These are phyloP conservation scores for Linyphia triangularis DNA, from an alignment of 2,888 invertebrate species.

Conservation along the genomic window DNA sequence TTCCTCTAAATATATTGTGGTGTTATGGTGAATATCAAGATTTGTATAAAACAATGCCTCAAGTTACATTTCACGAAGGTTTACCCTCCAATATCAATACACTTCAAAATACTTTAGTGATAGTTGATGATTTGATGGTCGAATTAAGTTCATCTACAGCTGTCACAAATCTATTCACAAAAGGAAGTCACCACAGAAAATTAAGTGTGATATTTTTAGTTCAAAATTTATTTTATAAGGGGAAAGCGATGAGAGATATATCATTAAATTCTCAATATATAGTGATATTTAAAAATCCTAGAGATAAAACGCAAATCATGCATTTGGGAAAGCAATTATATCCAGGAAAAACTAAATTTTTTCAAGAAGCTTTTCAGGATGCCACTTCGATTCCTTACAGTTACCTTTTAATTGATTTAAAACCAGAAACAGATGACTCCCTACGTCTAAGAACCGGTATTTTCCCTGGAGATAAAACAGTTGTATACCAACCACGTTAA, in stretches of 20 bases:
- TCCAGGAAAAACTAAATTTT: constrained; percentile 17
- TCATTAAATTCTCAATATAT: constrained; percentile 42
- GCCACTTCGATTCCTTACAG: constrained; percentile 23
- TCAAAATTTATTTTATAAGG: constrained; percentile 48
- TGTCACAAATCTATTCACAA: constrained; percentile 40
- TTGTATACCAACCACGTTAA: constrained; percentile 20
- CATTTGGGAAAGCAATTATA: constrained; percentile 44
- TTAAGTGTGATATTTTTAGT: constrained; percentile 46
- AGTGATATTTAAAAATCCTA: constrained; percentile 32
- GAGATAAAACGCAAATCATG: constrained; percentile 35
- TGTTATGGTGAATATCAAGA: constrained; percentile 49
- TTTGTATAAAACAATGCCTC: not conserved
- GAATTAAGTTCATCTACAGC: constrained; percentile 19
- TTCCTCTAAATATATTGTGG: constrained; percentile 29
- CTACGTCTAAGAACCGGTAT: constrained; percentile 23
- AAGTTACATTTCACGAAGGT: constrained; percentile 6
- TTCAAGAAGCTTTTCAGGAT: constrained; percentile 42
- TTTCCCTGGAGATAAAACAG: constrained; percentile 20
- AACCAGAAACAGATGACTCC: constrained; percentile 11
- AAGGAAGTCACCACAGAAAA: constrained; percentile 50
- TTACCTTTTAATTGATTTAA: constrained; percentile 50
- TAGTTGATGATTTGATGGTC: constrained; percentile 65
- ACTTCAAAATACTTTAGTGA: not conserved
- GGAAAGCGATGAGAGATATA: constrained; percentile 45
- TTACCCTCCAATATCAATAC: not conserved